These are phyloP conservation scores for Tenebrosternarchus preto DNA, from an alignment of 2,113 vertebrate genomes.

Conservation along the genomic window DNA sequence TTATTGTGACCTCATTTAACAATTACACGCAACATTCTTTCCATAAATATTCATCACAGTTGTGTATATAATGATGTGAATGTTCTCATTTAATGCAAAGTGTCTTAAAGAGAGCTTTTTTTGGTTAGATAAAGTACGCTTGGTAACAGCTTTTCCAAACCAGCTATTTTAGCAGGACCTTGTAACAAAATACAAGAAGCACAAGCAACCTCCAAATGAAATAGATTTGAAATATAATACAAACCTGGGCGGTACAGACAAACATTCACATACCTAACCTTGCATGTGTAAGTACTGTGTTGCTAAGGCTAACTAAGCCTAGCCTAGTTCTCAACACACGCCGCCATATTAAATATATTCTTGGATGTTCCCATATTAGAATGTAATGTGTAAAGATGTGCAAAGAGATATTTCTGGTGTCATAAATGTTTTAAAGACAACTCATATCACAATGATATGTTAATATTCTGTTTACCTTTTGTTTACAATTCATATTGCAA, in stretches of 20 bases:
- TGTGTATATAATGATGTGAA: constrained; percentile 43
- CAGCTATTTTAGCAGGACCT: too few species aligned
- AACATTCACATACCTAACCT: not conserved
- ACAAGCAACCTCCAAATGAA: not conserved
- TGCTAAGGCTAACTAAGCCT: too few species aligned
- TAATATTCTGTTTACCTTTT: too few species aligned
- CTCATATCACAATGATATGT: too few species aligned
- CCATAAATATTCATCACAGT: constrained; percentile 51
- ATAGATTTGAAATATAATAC: not conserved
- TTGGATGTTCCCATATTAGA: too few species aligned
- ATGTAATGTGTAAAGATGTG: too few species aligned
- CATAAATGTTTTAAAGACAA: too few species aligned
- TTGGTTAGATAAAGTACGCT: too few species aligned
- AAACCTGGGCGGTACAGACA: not conserved
- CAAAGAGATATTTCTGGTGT: too few species aligned
- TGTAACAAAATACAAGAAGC: not conserved
- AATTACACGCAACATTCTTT: constrained; percentile 28
- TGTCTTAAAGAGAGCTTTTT: not conserved
- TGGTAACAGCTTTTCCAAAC: too few species aligned
- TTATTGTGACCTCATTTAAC: constrained; percentile 15
- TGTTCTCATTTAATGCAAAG: constrained; percentile 41
- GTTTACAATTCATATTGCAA: too few species aligned
- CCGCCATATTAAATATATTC: not conserved
- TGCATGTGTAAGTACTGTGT: not conserved
- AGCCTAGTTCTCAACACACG: not conserved